Evolutionary conservation across 53 echinoderm and acorn worm genomes (phyloP), one percentile per base, ranked within the genome.

Genomic region (Holothuria leucospilota): DNA sequence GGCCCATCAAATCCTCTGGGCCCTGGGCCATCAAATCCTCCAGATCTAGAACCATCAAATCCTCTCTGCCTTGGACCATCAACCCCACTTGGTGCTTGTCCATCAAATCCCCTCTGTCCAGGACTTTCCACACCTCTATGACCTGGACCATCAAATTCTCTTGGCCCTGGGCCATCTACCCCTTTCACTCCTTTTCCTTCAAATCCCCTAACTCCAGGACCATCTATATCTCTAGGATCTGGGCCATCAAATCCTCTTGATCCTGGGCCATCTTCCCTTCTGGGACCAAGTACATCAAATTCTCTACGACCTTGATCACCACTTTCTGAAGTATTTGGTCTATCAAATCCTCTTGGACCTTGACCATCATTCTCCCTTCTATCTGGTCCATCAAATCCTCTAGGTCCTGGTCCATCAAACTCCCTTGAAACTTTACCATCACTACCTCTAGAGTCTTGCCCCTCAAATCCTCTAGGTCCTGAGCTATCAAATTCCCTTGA

Each of bases 1-100:
- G 81, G 81, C 59, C 58, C 81, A 69, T 40, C 88, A 88, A 84
- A 73, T 49, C 85, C 2, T 29, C 64, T 23, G 7, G 88, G 79
- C 51, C 79, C 79, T 6, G 79, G 79, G 7, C 59, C 79, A 78
- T 78, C 79, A 78, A 78, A 78, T 6, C 29, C 58, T 15, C 58
- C 51, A 6, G 79, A 60, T 27, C 79, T 23, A 15, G 59, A 29
- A 26, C 71, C 90, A 41, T 64, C 88, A 53, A 61, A 75, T 27
- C 89, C 90, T 39, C 39, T 83, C 4, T 62, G 49, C 10, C 66
- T 63, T 46, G 42, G 49, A 39, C 88, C 88, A 53, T 39, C 86
- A 20, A 72, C 53, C 6, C 38, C 86, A 8, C 63, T 58, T 56
- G 59, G 85, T 21, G 69, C 85, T 56, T 81, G 84, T 58, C 82